These are phyloP conservation scores for Alcis repandata DNA, from an alignment of 2,888 invertebrate genomes.

Conservation along the genomic window DNA sequence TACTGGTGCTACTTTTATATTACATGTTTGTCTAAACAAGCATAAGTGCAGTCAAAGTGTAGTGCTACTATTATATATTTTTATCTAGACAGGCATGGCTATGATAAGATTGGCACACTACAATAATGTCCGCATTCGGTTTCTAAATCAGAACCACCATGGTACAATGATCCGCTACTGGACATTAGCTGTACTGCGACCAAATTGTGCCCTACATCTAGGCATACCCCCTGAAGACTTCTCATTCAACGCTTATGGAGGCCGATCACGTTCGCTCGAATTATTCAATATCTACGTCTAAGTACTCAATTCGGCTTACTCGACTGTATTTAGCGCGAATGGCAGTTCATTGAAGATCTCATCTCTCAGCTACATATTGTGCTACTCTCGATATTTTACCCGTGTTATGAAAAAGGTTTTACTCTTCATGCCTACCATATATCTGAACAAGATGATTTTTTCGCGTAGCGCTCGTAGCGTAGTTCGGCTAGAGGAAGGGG, in stretches of 20 bases:
- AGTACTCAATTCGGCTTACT: conserved; percentile 52
- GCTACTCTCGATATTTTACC: too few species aligned
- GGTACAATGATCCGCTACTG: conserved; percentile 45
- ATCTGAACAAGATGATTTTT: neutral
- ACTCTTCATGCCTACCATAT: too few species aligned
- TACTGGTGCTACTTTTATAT: too few species aligned
- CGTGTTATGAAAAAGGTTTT: too few species aligned
- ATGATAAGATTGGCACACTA: too few species aligned
- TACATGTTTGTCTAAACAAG: too few species aligned
- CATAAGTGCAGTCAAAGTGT: too few species aligned
- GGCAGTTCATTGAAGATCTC: conserved; percentile 22
- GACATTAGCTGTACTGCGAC: conserved; percentile 17
- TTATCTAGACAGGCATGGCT: too few species aligned
- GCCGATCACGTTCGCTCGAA: conserved; percentile 66
- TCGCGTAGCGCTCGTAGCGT: too few species aligned
- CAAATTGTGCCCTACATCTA: conserved; percentile 72
- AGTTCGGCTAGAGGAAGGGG: too few species aligned
- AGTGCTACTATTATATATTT: too few species aligned
- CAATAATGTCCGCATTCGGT: too few species aligned
- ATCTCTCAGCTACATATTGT: conserved; percentile 11
- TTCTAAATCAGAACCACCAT: neutral
- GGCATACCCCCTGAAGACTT: conserved; percentile 66
- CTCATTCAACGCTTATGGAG: conserved; percentile 67
- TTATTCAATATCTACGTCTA: conserved; percentile 45
- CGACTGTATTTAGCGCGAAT: conserved; percentile 26